Evolutionary conservation across 2,888 invertebrate species (phyloP), one percentile per base, ranked within the genome.

Genomic region (Amiota minor): DNA sequence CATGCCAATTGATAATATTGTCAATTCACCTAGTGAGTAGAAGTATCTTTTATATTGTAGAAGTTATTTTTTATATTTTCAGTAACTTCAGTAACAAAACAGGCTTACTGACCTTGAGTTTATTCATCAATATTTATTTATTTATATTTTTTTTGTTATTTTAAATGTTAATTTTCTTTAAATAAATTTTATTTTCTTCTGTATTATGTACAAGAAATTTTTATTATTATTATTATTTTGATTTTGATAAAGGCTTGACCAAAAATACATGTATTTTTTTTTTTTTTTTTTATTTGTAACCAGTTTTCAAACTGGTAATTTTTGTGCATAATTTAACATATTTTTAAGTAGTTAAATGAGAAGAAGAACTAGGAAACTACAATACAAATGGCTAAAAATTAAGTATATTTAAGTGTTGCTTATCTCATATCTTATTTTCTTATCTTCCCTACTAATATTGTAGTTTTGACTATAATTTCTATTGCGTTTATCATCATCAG

Each of bases 171-270:
- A 67, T 20, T 50, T 67, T 67, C 23, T 23, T 23, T 23, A 23
- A 23, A 23, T 23, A 23, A 23, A 23, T 23, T 23, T 23, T 23
- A 35, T 35, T 35, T 35, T 35, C 35, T 35, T 23, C 53, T 23
- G 53, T 53, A 47, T 68, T 67, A 53, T 53, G 67, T 23, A 68
- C 62, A 62, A 14, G 56, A 56, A 14, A 18, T 16, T n/a, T 50
- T 8, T 23, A 23, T 35, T 35, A 35, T 35, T 35, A 35, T 35
- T 35, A 35, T 3, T 35, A 35, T 35, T 35, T 35, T 35, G 35
- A 35, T 35, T 56, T 1, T 18, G 16, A 59, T 20, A 20, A 59
- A 20, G 9, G 16, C 18, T 20, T 59, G 59, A 59, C 18, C 20
- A 12, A 59, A 16, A 11, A 16, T 18, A 14, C 59, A 35, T 59